Base-by-base conservation (phyloP, 2,113 vertebrate genomes). In the Myanophis thanlyinensis region DNA sequence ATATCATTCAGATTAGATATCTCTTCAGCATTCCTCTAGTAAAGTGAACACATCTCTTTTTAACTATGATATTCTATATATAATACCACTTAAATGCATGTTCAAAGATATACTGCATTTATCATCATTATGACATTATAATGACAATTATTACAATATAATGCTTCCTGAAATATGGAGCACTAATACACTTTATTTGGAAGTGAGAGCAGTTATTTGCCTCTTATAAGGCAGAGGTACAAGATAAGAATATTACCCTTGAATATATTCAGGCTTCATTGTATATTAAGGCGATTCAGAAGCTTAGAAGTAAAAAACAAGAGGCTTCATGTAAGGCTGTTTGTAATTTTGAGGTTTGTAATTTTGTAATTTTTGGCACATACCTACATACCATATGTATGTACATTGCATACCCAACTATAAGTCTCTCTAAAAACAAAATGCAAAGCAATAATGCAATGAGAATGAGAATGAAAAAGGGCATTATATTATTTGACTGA, bases 1-100 rank as follows among this genome's bases (percentile, higher is more conserved):
- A 80, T 40, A 1, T 48, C 49, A 52, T 0, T 0, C 1, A 90
- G n/a, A 23, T 2, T 46, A 4, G 1, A 92, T 54, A 80, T 0
- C 2, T 90, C 27, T 89, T 1, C 13, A 84, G 1, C 49, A 46
- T 89, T 93, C 80, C 10, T 54, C 40, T 88, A 53, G 18, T 87
- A 54, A 53, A 5, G 85, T 88, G 90, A 93, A 88, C 12, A 51
- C 0, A 0, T 47, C 5, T 59, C 49, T 2, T 88, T 94, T 91
- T 90, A 85, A 27, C 12, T 23, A 3, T 6, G 53, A 23, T 90
- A 1, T 49, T 8, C 0, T 54, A 20, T 3, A 0, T 25, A 25
- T 15, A 25, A 92, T 47, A 5, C 44, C 90, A 91, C 40, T 52
- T 89, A 56, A 93, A 18, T 18, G 53, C 0, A 5, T 1, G 23